Base-by-base conservation (phyloP, 2,888 invertebrate genomes). In the Leptothorax acervorum region DNA sequence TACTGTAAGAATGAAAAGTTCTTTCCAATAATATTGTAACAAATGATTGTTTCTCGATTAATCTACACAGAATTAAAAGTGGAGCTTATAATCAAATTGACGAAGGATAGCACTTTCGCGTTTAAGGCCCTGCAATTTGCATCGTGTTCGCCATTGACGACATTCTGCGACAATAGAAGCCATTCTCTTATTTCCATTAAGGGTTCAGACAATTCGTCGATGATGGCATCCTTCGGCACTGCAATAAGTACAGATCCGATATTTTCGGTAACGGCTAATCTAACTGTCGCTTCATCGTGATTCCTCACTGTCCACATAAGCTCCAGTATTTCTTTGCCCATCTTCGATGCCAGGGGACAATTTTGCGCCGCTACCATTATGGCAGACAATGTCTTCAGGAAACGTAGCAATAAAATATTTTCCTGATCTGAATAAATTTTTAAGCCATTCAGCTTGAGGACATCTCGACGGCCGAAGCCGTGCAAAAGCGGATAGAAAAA, bases 401-500 rank as follows among this genome's bases (percentile, higher is more conserved):
- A 97, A 90, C 96, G 96, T 1, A 97, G 95, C n/a, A 98, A 92
- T 4, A 98, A 92, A 39, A 97, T 95, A 82, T 96, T 96, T 89
- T 97, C 97, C 1, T 96, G 95, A 90, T 97, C 97, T 3, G 86
- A 76, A 48, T 93, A 93, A 74, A 96, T 96, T 71, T 95, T 95
- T 11, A 96, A 93, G 28, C 95, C 95, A 85, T 95, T 95, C 4
- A 96, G 95, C 86, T 95, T 95, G 1, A 96, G 94, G 1, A 95
- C 95, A 91, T 96, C 96, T 62, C 96, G 96, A 55, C 95, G 95
- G 0, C 96, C 96, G 87, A 96, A 96, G 0, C 97, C 97, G 35
- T 97, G 96, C 0, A 98, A 93, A 1, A 98, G 94, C 0, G 98
- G 98, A 93, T 97, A 99, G 95, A 99, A 98, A 93, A 99, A 99